These are phyloP conservation scores for Carpatolechia fugitivella DNA, from an alignment of 2,888 invertebrate genomes.

Conservation along the genomic window DNA sequence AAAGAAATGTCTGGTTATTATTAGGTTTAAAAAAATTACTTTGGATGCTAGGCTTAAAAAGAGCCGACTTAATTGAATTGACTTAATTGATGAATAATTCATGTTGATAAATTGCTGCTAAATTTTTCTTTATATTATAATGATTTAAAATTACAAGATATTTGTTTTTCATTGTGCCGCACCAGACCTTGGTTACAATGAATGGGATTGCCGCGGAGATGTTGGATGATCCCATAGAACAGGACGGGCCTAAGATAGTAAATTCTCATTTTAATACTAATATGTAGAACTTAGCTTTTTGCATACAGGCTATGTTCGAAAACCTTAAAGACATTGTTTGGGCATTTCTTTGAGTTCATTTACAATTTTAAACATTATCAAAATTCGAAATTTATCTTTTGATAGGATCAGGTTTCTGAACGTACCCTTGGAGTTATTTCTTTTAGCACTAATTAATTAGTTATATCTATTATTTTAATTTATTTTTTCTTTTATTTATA, in stretches of 20 bases:
- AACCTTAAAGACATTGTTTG: conserved; percentile 51
- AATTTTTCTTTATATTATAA: conserved; percentile 12
- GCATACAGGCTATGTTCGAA: conserved; percentile 75
- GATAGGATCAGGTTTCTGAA: conserved; percentile 71
- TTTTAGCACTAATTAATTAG: conserved; percentile 26
- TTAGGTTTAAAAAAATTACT: too few species aligned
- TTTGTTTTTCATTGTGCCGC: conserved; percentile 63
- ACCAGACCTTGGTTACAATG: conserved; percentile 72
- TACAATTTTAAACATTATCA: conserved; percentile 30
- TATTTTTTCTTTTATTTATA: conserved; percentile 27
- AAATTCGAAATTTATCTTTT: conserved; percentile 35
- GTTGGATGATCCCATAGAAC: conserved; percentile 58
- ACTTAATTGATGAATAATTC: too few species aligned
- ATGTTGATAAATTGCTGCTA: too few species aligned
- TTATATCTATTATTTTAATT: conserved; percentile 27
- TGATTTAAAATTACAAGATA: conserved; percentile 31
- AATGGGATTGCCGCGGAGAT: conserved; percentile 69
- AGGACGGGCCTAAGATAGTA: conserved; percentile 54
- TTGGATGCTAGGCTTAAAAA: too few species aligned
- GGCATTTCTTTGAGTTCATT: conserved; percentile 18
- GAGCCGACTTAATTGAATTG: too few species aligned
- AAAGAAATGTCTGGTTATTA: not conserved
- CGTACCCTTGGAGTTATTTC: conserved; percentile 59
- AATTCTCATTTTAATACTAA: conserved; percentile 52
- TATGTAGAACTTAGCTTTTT: conserved; percentile 60